A percentile compares a stretch with the other conserved stretches of the same genome.
Conservation (phyloP, 1,140 invertebrate species). For the Drosophila nebulosa region DNA sequence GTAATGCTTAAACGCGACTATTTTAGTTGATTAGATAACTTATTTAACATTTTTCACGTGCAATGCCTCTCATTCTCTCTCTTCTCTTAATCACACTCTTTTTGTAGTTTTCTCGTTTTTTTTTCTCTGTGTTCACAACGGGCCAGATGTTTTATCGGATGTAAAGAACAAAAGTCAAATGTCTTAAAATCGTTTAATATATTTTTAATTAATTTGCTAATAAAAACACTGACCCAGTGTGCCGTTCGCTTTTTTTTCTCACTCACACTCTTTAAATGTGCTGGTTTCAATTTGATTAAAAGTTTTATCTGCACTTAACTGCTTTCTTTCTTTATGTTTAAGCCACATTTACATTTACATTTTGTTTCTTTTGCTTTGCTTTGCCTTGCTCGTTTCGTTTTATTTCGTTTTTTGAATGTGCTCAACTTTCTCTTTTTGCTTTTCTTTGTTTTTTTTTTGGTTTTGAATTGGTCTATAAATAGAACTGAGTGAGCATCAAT, state of each 20-base stretch:
- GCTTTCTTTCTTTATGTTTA: neutral
- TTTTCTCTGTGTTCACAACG: neutral
- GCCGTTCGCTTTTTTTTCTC: neutral
- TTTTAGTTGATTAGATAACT: conserved; percentile 14
- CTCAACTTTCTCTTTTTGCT: conserved; percentile 29
- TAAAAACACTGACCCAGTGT: too few relatives aligned
- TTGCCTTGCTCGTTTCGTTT: conserved; percentile 27
- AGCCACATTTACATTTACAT: conserved; percentile 44
- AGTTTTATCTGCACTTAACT: conserved; percentile 21
- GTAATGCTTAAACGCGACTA: neutral
- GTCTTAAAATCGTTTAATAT: too few relatives aligned
- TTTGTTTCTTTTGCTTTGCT: conserved; percentile 38
- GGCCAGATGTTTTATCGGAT: too few relatives aligned
- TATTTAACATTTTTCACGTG: neutral
- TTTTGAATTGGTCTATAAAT: neutral
- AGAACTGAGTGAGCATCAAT: neutral
- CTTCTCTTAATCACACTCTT: too few relatives aligned
- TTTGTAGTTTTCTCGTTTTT: neutral
- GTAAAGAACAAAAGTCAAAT: too few relatives aligned
- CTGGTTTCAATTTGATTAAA: neutral
- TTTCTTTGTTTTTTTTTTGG: conserved; percentile 17
- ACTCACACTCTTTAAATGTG: neutral
- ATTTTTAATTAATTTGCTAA: too few relatives aligned
- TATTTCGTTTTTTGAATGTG: conserved; percentile 14
- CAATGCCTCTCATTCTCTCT: neutral